phyloP scores from a whole-genome alignment of 2,797 vertebrate species.

The Melanotaenia boesemani region DNA sequence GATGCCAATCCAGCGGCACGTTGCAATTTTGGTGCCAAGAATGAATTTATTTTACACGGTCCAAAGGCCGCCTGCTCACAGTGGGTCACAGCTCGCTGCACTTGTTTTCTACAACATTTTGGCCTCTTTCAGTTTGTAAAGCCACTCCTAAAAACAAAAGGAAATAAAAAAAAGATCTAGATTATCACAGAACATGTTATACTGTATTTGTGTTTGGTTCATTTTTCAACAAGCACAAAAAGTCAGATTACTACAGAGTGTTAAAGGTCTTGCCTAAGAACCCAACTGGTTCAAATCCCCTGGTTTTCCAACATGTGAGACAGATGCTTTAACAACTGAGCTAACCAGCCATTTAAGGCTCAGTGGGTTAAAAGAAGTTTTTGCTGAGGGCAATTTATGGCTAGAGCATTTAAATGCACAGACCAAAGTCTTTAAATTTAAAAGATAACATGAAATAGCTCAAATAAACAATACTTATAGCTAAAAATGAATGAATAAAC shows the following conservation, averaged over 20 bases:
- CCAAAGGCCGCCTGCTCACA: slow-evolving; percentile 4
- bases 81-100: slow-evolving; percentile 7
- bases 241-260: too few species aligned
- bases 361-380: too few species aligned
- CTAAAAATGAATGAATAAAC: neutral
- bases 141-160: neutral
- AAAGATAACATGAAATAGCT: neutral
- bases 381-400: neutral
- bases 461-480: neutral
- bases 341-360: too few species aligned
- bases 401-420: neutral
- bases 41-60: slow-evolving; percentile 31
- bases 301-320: too few species aligned
- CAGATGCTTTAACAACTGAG: too few species aligned
- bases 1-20: slow-evolving; percentile 27
- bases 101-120: slow-evolving; percentile 11
- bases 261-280: too few species aligned
- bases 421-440: neutral
- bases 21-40: slow-evolving; percentile 26
- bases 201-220: neutral
- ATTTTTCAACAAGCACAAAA: too few species aligned
- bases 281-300: too few species aligned
- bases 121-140: slow-evolving; percentile 7
- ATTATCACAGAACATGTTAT: neutral
- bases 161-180: accelerated